Base-by-base conservation (phyloP, 1,140 invertebrate genomes). In the Bombus sibiricus region DNA sequence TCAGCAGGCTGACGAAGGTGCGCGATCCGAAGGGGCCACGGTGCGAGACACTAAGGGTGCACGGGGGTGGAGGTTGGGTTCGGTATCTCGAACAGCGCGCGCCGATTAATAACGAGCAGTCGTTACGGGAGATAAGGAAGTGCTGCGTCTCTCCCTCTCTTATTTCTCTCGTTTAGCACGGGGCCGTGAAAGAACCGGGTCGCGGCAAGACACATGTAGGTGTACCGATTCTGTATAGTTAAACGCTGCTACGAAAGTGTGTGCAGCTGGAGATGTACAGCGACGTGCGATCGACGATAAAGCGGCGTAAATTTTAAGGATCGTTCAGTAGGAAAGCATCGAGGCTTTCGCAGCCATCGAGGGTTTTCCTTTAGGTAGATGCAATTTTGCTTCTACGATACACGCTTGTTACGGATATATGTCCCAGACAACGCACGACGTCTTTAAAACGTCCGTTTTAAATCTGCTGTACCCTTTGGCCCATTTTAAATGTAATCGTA, bases 91-190 rank as follows among this genome's bases (percentile, higher is more conserved):
- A 86, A 90, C 84, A 83, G 83, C 85, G 86, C 83, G 87, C 90
- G 86, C 89, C 92, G 92, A 93, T 94, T 94, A 94, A 93, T 94
- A 94, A 94, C 92, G 92, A 93, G 92, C 91, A 91, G 92, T 93
- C 93, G 93, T 93, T 94, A 93, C 90, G 83, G 71, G 81, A 93
- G 92, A 93, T 93, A 93, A 93, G 91, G 88, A 91, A 90, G 88
- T 89, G 87, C 88, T 88, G 84, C 89, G 89, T 90, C 89, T 92
- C 77, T 62, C 64, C 66, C 92, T 88, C 91, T 90, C 91, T 91
- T 91, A 89, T 91, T 88, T 91, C 88, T 91, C 81, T 87, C 87
- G 84, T 86, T 84, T 87, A 69, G 85, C 75, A 83, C 83, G 84
- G 86, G 62, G 73, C 22, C 73, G 77, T 15, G 83, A 85, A 85